Evolutionary conservation across 2,888 invertebrate species (phyloP), one percentile per base, ranked within the genome.

Genomic region (Temnothorax rugatulus): DNA sequence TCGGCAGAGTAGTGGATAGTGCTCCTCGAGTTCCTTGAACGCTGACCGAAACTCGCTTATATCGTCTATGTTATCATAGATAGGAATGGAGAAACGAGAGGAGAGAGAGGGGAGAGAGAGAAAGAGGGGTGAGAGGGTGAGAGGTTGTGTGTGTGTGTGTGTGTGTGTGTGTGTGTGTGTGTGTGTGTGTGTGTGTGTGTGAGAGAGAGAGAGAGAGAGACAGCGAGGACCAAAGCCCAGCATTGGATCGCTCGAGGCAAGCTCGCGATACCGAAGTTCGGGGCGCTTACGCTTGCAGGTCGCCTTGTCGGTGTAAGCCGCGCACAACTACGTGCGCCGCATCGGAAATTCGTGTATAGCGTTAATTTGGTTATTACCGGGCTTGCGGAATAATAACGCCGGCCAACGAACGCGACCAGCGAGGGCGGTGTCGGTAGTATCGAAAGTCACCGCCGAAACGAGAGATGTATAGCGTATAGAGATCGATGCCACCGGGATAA

Each of bases 41-140:
- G 73, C 29, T 82, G 57, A 82, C 82, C 82, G 41, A 73, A 84
- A 84, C 84, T 84, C 82, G 59, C 74, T 84, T 82, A 82, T 25
- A 38, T 25, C 66, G 57, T 84, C 57, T 73, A 73, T 73, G 57
- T 77, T 66, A 74, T 21, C 25, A 59, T 74, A 64, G 52, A 73
- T 18, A 41, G 15, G 41, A 18, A 13, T n/a, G 25, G 15, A 38
- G 50, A 74, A 34, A 44, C 15, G 18, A 15, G 7, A 25, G 9
- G 64, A 57, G 7, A 59, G 61, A 63, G 44, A 44, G n/a, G 44
- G 21, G 9, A 44, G 21, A 52, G 61, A 61, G 59, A 75, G 38
- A 50, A 68, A 29, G 61, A 18, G 25, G 59, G 59, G 47, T 34
- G 5, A 34, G 5, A 34, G 34, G 34, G 34, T 41, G n/a, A n/a